phyloP scores from a whole-genome alignment of 2,888 invertebrate genomes.

The Orthosia incerta region DNA sequence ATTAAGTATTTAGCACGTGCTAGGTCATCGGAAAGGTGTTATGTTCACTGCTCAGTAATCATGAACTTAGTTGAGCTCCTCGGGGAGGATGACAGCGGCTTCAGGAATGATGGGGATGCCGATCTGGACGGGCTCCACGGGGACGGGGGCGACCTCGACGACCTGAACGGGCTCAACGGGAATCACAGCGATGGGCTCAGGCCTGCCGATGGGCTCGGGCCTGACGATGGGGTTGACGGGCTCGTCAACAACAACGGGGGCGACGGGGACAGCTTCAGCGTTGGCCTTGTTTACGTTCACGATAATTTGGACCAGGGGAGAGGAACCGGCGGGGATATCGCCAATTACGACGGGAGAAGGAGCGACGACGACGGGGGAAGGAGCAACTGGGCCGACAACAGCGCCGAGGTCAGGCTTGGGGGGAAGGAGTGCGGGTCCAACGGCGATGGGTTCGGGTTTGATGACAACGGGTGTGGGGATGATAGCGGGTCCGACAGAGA shows the following conservation, averaged over 20 bases:
- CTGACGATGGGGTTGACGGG: constrained; percentile 26
- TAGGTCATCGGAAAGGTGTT: constrained; percentile 24
- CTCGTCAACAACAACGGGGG: not conserved
- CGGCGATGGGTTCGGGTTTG: constrained; percentile 59
- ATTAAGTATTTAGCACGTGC: constrained; percentile 16
- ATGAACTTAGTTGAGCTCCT: constrained; percentile 65
- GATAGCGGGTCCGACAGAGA: constrained; percentile 65
- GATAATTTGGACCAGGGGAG: constrained; percentile 74
- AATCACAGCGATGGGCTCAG: constrained; percentile 13
- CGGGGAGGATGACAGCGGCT: constrained; percentile 67
- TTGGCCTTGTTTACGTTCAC: constrained; percentile 70
- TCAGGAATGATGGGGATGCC: constrained; percentile 61
- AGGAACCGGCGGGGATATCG: constrained; percentile 44
- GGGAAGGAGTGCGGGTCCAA: constrained; percentile 61
- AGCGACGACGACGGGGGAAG: constrained; percentile 28
- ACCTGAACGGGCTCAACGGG: constrained; percentile 36
- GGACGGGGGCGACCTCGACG: constrained; percentile 51
- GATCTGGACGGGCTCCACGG: constrained; percentile 64
- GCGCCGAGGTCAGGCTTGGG: constrained; percentile 57
- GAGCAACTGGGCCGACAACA: constrained; percentile 35
- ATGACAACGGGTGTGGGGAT: constrained; percentile 42
- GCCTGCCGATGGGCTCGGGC: constrained; percentile 2
- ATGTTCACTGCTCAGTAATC: not conserved
- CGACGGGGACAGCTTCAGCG: constrained; percentile 37
- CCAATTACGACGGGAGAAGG: constrained; percentile 46